Percentiles rank a stretch among this genome's conserved stretches.
Conservation (phyloP, 1,140 invertebrate species). For the Zaprionus inermis region DNA sequence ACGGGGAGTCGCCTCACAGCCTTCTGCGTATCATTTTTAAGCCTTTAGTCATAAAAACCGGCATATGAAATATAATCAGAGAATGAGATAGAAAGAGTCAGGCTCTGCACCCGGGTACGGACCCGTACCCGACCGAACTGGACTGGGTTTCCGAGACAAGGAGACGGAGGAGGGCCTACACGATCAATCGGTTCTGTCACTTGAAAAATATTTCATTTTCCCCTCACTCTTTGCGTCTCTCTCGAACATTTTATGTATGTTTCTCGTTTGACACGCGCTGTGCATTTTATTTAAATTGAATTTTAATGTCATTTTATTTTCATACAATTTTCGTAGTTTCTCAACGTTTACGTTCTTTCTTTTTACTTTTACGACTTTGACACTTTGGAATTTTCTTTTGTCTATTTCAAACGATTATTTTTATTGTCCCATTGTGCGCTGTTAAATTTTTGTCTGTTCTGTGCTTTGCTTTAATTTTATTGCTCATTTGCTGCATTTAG, state of each 20-base stretch:
- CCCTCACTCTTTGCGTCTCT: not conserved
- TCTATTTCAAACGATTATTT: constrained; percentile 47
- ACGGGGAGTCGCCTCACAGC: constrained; percentile 57
- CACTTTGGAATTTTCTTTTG: constrained; percentile 62
- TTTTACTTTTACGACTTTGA: constrained; percentile 70
- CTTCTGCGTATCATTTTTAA: constrained; percentile 41
- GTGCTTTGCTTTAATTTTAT: constrained; percentile 68
- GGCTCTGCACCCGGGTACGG: constrained; percentile 26
- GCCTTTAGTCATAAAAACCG: constrained; percentile 66
- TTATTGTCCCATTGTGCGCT: constrained; percentile 52
- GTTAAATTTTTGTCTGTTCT: constrained; percentile 39
- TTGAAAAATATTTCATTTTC: constrained; percentile 29
- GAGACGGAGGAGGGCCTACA: constrained; percentile 5
- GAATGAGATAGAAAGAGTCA: constrained; percentile 5
- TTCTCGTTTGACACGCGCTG: constrained; percentile 72
- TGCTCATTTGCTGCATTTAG: constrained; percentile 42
- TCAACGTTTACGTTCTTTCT: constrained; percentile 23
- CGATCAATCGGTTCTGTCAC: constrained; percentile 41
- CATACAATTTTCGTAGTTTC: constrained; percentile 55
- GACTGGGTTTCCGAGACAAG: too few species aligned
- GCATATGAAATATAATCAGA: constrained; percentile 65
- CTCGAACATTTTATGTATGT: constrained; percentile 44
- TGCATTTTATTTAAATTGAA: constrained; percentile 73
- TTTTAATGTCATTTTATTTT: constrained; percentile 68
- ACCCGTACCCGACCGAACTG: not conserved